Percentiles rank a stretch among this genome's conserved stretches.
Conservation (phyloP, 2,113 vertebrate genomes). For the Pygoscelis antarcticus region DNA sequence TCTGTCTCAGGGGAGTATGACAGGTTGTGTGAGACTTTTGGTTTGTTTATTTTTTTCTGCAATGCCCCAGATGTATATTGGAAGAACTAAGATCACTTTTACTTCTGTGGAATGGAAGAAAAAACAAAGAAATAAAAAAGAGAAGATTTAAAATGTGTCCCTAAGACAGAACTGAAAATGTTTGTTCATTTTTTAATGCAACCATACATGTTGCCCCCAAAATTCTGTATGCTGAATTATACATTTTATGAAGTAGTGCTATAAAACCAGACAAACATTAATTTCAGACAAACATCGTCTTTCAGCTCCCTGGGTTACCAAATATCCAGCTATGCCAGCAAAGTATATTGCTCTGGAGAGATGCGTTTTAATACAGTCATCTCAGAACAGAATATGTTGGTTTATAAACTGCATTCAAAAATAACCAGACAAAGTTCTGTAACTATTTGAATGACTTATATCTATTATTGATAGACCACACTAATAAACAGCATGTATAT, state of each 20-base stretch:
- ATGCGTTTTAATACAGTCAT: neutral
- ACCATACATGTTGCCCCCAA: neutral
- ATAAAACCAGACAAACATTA: conserved; percentile 31
- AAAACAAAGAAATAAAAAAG: fast-evolving
- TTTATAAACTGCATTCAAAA: neutral
- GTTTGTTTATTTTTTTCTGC: neutral
- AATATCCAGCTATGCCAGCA: conserved; percentile 24
- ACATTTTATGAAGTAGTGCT: neutral
- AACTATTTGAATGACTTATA: neutral
- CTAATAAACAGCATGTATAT: neutral
- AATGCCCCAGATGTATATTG: neutral
- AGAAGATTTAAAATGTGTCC: neutral
- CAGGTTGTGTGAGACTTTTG: neutral
- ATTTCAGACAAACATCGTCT: neutral
- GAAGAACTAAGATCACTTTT: neutral
- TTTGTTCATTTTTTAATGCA: neutral
- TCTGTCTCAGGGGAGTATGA: neutral
- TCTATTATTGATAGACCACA: neutral
- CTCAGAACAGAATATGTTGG: neutral
- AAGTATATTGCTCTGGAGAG: neutral
- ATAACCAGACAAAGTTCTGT: neutral
- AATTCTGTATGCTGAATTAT: neutral
- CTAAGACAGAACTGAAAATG: neutral
- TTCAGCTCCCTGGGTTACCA: neutral
- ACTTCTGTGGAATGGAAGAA: neutral